Conservation (phyloP, 1,140 invertebrate species). For the Bombus ignitus region DNA sequence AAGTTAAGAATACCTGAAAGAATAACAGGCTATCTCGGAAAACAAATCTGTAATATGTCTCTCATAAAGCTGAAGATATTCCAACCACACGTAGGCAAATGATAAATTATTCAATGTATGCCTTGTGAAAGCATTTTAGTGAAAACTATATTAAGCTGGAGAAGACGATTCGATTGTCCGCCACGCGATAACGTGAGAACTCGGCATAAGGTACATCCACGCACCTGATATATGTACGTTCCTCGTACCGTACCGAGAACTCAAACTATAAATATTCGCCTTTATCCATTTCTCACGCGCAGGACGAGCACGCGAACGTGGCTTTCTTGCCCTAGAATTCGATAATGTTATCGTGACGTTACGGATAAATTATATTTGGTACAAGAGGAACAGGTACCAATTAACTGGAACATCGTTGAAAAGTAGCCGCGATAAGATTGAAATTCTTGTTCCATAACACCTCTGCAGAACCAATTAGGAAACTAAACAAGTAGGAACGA, state of each 20-base stretch:
- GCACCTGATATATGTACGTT: constrained; percentile 47
- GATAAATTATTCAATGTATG: not conserved
- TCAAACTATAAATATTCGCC: constrained; percentile 65
- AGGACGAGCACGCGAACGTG: constrained; percentile 24
- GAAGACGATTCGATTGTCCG: constrained; percentile 48
- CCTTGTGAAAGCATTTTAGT: not conserved
- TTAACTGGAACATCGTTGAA: constrained; percentile 12
- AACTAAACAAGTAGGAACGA: not conserved
- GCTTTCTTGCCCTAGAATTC: constrained; percentile 22
- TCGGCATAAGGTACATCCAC: constrained; percentile 60
- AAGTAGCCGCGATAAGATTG: not conserved
- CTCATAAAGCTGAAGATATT: not conserved
- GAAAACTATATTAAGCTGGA: constrained; percentile 47
- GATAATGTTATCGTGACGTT: constrained; percentile 48
- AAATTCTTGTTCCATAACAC: not conserved
- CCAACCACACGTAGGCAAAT: not conserved
- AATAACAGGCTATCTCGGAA: too few species aligned
- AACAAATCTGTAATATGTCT: not conserved
- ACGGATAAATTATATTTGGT: constrained; percentile 42
- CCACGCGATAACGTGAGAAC: constrained; percentile 70
- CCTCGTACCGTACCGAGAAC: constrained; percentile 53
- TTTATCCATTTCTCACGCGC: constrained; percentile 50
- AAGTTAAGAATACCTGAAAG: too few species aligned
- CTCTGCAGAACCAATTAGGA: not conserved
- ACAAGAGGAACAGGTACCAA: constrained; percentile 27